Conservation (phyloP, 2,113 vertebrate genomes). For the Pachypanchax playfairii region DNA sequence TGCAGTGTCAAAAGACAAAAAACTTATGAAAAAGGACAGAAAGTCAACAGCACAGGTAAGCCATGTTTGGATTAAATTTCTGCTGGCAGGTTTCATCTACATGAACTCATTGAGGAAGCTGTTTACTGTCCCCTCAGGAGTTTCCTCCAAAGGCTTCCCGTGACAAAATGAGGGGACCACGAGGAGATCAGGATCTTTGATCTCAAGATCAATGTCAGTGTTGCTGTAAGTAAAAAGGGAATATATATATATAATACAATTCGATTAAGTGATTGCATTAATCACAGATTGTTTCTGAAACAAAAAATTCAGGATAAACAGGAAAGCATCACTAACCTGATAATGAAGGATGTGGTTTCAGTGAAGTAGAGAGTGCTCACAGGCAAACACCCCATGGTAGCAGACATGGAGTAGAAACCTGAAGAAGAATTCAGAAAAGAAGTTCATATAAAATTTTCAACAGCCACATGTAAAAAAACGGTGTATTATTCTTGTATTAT, state of each 20-base stretch:
- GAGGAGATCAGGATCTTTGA: conserved; percentile 70
- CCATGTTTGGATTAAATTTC: conserved; percentile 24
- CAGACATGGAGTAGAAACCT: conserved; percentile 52
- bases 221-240: conserved; percentile 33
- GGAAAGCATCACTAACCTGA: conserved; percentile 53
- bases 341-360: conserved; percentile 41
- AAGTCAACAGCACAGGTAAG: conserved; percentile 40
- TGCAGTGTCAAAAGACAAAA: conserved; percentile 38
- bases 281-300: neutral
- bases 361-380: conserved; percentile 37
- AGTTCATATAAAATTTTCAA: neutral
- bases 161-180: conserved; percentile 58
- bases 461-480: neutral
- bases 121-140: conserved; percentile 66
- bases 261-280: neutral
- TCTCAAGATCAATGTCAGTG: conserved; percentile 49
- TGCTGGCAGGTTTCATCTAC: conserved; percentile 40
- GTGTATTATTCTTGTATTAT: neutral
- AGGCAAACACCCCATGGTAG: conserved; percentile 70
- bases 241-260: neutral
- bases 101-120: conserved; percentile 68
- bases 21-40: conserved; percentile 42
- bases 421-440: conserved; percentile 4
- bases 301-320: too few species aligned
- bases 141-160: conserved; percentile 59